Percentiles rank a stretch among this genome's conserved stretches.
phyloP scores from a whole-genome alignment of 2,113 vertebrate species.

The Clarias magur region DNA sequence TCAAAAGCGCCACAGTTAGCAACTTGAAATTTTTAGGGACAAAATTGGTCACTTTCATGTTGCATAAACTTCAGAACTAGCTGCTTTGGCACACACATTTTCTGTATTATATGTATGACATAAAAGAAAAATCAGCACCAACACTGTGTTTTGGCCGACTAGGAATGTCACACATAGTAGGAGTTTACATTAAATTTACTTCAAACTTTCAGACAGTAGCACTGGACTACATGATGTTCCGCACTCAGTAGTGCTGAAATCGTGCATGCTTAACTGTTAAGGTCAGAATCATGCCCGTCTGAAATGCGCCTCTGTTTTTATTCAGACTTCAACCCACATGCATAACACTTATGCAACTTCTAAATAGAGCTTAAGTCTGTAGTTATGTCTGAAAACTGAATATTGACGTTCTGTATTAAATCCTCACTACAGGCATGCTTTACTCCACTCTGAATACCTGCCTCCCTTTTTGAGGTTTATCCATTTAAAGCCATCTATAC shows the following conservation, averaged over 20 bases:
- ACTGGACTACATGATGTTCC: background rate
- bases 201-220: background rate
- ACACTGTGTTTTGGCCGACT: background rate
- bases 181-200: too few species aligned
- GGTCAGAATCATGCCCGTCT: background rate
- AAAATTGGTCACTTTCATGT: too few species aligned
- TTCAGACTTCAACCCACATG: background rate
- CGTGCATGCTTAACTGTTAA: background rate
- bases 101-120: too few species aligned
- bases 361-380: background rate
- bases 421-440: background rate
- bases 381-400: background rate
- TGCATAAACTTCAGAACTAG: too few species aligned
- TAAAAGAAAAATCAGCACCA: too few species aligned
- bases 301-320: background rate
- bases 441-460: background rate
- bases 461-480: background rate
- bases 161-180: background rate
- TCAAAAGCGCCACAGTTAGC: too few species aligned
- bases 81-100: too few species aligned
- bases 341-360: background rate
- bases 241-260: background rate
- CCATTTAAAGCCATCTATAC: background rate
- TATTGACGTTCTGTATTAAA: background rate
- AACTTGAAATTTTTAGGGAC: too few species aligned